A percentile compares a stretch with the other conserved stretches of the same genome.
phyloP scores from a whole-genome alignment of 37 sponge, comb jelly and placozoan species.

The Lycopodina hypogea region DNA sequence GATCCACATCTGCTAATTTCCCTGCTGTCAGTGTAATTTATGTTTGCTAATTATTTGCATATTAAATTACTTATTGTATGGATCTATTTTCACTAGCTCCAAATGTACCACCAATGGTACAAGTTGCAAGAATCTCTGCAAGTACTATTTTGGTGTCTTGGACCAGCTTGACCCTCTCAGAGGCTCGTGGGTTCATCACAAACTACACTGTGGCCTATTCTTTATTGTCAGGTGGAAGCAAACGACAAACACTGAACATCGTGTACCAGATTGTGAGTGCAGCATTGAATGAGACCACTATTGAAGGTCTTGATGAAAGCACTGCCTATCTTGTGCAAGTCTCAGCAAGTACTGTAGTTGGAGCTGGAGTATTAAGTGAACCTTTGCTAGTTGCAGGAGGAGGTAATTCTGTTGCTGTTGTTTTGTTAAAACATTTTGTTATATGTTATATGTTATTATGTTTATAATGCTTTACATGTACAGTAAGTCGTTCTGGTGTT shows the following conservation, averaged over 20 bases:
- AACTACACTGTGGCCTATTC: not conserved
- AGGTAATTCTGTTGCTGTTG: no score
- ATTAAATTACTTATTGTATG: no score
- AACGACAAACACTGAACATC: slow-evolving; percentile 3
- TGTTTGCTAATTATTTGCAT: no score
- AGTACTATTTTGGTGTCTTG: not conserved
- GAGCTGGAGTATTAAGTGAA: slow-evolving; percentile 4
- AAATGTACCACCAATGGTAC: not conserved
- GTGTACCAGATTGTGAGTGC: not conserved
- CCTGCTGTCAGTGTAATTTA: no score
- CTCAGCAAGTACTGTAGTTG: slow-evolving; percentile 7
- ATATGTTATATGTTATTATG: no score
- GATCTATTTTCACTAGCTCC: not conserved
- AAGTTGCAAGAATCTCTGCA: not conserved
- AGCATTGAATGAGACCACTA: not conserved
- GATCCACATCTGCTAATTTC: no score
- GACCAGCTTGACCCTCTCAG: slow-evolving; percentile 12
- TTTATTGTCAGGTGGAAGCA: not conserved
- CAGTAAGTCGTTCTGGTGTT: no score
- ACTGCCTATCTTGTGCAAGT: slow-evolving; percentile 15
- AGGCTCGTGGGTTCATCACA: not conserved
- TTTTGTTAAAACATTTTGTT: no score
- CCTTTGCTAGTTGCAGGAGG: not conserved
- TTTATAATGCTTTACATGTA: no score
- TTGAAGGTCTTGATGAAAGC: not conserved